phyloP scores from a whole-genome alignment of 2,113 vertebrate species.

The Crotalus viridis region DNA sequence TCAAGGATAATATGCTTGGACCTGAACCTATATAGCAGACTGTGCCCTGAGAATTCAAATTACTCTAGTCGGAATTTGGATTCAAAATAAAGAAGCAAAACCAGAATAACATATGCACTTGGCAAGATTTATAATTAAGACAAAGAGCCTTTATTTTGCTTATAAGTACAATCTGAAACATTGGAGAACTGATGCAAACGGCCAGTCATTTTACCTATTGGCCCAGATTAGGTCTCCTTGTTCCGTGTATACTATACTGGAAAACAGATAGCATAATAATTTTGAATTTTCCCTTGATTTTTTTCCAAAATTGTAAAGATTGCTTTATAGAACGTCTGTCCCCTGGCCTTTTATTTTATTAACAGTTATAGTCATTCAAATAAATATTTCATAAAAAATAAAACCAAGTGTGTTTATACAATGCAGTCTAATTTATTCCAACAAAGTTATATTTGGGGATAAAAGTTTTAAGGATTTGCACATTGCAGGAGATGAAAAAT shows the following conservation, averaged over 20 bases:
- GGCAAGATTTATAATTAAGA: neutral
- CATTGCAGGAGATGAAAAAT: neutral
- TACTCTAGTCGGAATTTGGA: neutral
- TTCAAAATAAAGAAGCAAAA: neutral
- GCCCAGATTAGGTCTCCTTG: neutral
- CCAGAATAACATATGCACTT: neutral
- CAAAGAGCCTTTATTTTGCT: neutral
- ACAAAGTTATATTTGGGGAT: neutral
- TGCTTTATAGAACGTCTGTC: neutral
- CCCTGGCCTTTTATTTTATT: neutral
- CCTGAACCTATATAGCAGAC: neutral
- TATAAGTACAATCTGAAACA: neutral
- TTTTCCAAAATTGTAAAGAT: neutral
- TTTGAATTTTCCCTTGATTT: neutral
- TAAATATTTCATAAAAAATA: neutral
- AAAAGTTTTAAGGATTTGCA: neutral
- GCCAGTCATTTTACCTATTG: neutral
- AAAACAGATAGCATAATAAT: neutral
- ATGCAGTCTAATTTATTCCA: neutral
- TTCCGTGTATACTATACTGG: neutral
- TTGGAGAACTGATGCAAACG: neutral
- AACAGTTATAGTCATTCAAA: neutral
- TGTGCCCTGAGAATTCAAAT: neutral
- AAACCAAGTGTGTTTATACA: neutral
- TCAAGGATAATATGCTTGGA: neutral